Conservation (phyloP, 1,140 invertebrate species). For the Caligus rogercresseyi region DNA sequence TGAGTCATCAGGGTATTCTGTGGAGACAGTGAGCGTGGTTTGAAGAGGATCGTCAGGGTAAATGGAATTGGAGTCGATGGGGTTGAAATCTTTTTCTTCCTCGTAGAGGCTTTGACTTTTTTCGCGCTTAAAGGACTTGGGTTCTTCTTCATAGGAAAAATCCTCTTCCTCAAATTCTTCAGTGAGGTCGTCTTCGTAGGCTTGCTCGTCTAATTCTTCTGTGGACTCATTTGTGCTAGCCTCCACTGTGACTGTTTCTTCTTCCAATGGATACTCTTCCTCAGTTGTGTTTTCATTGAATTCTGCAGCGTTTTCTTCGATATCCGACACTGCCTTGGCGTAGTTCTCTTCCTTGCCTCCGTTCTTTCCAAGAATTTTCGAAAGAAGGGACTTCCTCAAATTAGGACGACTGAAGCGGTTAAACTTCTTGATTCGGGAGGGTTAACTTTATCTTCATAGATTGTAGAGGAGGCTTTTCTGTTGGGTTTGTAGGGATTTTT, state of each 20-base stretch:
- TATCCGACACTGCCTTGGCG: background rate
- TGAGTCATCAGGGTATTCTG: conserved; percentile 50
- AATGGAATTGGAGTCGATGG: background rate
- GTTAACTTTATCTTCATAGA: background rate
- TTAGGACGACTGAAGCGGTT: conserved; percentile 15
- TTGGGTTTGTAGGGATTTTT: background rate
- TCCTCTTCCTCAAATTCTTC: background rate
- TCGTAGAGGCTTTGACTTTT: background rate
- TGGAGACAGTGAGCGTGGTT: conserved; percentile 36
- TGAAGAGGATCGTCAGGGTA: conserved; percentile 11
- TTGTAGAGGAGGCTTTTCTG: background rate
- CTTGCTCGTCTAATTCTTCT: background rate
- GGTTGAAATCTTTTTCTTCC: background rate
- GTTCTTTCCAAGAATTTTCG: conserved; percentile 9
- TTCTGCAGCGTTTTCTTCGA: background rate
- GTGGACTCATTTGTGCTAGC: background rate
- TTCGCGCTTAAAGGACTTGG: background rate
- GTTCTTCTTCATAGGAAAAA: background rate
- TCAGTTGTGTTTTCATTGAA: background rate
- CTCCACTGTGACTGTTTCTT: background rate
- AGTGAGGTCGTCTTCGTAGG: background rate
- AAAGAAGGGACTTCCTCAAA: conserved; percentile 8
- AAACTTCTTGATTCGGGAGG: conserved; percentile 14
- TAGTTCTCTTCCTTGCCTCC: background rate
- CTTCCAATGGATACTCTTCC: background rate